Conservation (phyloP, 2,797 vertebrate genomes). For the Phataginus tetradactyla region DNA sequence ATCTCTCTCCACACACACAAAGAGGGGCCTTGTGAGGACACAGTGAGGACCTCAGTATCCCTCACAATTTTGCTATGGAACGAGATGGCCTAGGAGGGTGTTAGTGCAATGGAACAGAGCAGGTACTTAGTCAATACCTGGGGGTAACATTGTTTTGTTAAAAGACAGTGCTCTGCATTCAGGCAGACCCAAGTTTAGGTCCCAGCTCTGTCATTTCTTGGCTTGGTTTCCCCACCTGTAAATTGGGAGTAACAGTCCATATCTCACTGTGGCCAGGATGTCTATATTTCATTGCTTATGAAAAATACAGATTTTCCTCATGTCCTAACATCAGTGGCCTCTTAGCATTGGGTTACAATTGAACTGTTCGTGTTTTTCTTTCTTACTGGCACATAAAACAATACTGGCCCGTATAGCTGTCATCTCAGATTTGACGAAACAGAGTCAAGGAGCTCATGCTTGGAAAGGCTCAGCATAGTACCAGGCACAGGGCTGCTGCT, state of each 20-base stretch:
- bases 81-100: fast-evolving
- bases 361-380: not conserved
- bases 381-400: not conserved
- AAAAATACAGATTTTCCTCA: not conserved
- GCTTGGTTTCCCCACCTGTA: not conserved
- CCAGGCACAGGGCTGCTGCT: not conserved
- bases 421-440: not conserved
- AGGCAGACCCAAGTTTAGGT: not conserved
- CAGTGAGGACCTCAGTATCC: not conserved
- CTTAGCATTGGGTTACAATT: not conserved
- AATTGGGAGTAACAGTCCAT: not conserved
- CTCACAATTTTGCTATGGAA: not conserved
- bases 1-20: not conserved
- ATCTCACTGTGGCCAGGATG: not conserved
- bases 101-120: fast-evolving
- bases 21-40: not conserved
- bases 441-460: not conserved
- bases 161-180: not conserved
- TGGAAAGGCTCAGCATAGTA: not conserved
- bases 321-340: not conserved
- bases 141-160: not conserved
- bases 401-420: not conserved
- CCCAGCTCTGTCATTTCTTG: not conserved
- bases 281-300: not conserved
- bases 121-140: not conserved